phyloP scores from a whole-genome alignment of 2,113 vertebrate species.

The Tamias sibiricus region DNA sequence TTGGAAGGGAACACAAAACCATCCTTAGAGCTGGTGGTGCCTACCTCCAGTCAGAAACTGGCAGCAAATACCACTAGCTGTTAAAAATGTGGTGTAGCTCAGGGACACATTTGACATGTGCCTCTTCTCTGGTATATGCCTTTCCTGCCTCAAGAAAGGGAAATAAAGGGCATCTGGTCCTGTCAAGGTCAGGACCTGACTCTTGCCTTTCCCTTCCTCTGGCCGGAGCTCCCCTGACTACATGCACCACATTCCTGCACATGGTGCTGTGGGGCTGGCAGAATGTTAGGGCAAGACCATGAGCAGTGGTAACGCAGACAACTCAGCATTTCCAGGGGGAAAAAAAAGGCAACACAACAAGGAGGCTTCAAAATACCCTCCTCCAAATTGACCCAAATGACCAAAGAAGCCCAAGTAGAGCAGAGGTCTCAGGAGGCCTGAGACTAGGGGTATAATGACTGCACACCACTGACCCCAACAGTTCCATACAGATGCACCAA shows the following conservation, averaged over 20 bases:
- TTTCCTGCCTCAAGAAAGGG: neutral
- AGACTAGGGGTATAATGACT: accelerated
- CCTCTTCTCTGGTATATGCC: neutral
- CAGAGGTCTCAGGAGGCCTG: neutral
- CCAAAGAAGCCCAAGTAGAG: neutral
- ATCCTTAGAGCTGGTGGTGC: neutral
- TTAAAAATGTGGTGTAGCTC: neutral
- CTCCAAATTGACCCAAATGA: neutral
- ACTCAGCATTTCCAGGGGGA: neutral
- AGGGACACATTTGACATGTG: accelerated
- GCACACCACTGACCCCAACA: neutral
- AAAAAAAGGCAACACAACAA: neutral
- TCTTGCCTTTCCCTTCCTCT: neutral
- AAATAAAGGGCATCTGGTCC: neutral
- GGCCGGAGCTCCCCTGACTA: neutral
- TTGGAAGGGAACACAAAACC: neutral
- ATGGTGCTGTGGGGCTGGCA: accelerated
- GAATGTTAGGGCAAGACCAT: neutral
- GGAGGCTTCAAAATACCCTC: neutral
- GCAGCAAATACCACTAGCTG: neutral
- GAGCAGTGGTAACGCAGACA: neutral
- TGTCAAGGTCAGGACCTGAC: neutral
- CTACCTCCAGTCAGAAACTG: neutral
- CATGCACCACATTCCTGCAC: accelerated
- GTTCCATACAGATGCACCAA: neutral